phyloP scores from a whole-genome alignment of 1,140 invertebrate species.

The Drosophila ficusphila region DNA sequence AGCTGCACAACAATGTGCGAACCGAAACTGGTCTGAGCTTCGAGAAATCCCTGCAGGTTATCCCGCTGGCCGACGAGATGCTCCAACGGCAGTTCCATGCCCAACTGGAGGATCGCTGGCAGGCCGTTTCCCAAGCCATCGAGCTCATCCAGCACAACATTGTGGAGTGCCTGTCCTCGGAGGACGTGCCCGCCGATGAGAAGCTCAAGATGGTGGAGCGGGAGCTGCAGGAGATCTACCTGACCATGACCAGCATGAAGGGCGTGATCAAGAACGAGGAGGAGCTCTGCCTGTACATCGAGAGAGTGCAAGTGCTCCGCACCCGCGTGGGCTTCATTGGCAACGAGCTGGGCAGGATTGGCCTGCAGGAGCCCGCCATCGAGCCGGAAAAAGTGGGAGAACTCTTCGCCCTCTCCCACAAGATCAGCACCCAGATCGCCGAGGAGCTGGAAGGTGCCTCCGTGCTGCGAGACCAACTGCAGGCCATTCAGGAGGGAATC shows the following conservation, averaged over 20 bases:
- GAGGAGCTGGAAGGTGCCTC: conserved; percentile 91
- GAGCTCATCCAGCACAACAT: conserved; percentile 88
- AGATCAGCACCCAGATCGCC: conserved; percentile 88
- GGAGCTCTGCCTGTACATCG: conserved; percentile 91
- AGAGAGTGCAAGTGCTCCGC: conserved; percentile 90
- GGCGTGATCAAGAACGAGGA: conserved; percentile 92
- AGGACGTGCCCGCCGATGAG: conserved; percentile 89
- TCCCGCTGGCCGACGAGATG: conserved; percentile 92
- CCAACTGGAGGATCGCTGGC: conserved; percentile 91
- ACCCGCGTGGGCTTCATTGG: conserved; percentile 90
- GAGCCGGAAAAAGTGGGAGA: conserved; percentile 91
- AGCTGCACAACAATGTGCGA: conserved; percentile 91
- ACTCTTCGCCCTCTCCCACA: conserved; percentile 88
- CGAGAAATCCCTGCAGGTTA: conserved; percentile 90
- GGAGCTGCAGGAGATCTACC: conserved; percentile 89
- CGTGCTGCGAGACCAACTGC: conserved; percentile 89
- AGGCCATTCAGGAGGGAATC: conserved; percentile 88
- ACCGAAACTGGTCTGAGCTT: conserved; percentile 90
- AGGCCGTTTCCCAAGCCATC: conserved; percentile 87
- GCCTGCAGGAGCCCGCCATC: conserved; percentile 87
- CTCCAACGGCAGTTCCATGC: conserved; percentile 90
- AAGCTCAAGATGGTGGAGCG: conserved; percentile 90
- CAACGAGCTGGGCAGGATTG: conserved; percentile 90
- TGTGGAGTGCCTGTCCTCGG: conserved; percentile 88
- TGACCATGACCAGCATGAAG: conserved; percentile 88